phyloP scores from a whole-genome alignment of 2,113 vertebrate genomes.

The Bothrops jararaca region DNA sequence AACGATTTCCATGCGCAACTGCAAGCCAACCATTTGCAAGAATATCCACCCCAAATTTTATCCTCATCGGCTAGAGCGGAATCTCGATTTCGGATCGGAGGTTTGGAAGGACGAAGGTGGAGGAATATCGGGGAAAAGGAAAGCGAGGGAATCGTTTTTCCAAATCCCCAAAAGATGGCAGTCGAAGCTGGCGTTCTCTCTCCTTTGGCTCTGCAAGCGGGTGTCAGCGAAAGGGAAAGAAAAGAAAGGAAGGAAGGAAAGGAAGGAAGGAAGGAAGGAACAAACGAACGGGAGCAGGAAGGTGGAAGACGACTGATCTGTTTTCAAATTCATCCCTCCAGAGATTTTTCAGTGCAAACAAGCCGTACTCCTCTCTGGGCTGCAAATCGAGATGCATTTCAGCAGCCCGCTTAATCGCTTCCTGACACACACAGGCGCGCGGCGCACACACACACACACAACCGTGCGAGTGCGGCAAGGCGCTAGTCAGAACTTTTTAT shows the following conservation, averaged over 20 bases:
- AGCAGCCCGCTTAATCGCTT: not conserved
- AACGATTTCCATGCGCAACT: not conserved
- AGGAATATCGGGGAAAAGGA: not conserved
- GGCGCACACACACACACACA: no score
- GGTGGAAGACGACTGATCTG: not conserved
- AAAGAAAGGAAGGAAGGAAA: not conserved
- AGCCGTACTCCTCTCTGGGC: not conserved
- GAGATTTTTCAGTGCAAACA: conserved; percentile 5
- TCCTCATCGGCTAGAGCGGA: not conserved
- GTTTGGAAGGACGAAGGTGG: not conserved
- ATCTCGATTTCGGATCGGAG: conserved; percentile 54
- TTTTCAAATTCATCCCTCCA: not conserved
- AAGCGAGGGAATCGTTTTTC: conserved; percentile 65
- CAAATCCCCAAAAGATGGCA: conserved; percentile 92
- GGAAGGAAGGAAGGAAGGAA: fast-evolving
- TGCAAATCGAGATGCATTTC: not conserved
- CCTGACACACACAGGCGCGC: no score
- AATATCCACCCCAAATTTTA: not conserved
- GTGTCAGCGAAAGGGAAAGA: not conserved
- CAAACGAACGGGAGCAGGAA: no score
- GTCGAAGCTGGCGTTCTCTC: conserved; percentile 77
- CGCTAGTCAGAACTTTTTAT: not conserved
- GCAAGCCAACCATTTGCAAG: not conserved
- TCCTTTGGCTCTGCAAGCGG: conserved; percentile 34
- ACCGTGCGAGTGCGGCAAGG: not conserved